Conservation (phyloP, 2,888 invertebrate species). For the Anthoptus insignis region DNA sequence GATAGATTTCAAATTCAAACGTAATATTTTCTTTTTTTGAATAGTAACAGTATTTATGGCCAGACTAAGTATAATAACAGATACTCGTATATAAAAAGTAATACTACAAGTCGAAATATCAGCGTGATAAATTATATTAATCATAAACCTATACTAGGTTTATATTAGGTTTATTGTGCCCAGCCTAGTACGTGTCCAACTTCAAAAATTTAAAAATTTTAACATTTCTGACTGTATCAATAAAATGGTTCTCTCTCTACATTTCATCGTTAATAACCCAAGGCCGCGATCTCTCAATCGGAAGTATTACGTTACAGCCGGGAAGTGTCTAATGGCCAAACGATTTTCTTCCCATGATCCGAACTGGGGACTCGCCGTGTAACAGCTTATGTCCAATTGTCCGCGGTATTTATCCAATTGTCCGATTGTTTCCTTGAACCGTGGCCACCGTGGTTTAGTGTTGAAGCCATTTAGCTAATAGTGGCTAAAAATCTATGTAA, state of each 20-base stretch:
- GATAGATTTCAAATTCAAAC: constrained; percentile 96
- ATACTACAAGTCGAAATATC: no score
- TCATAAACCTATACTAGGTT: no score
- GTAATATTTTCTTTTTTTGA: no score
- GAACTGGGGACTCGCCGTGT: constrained; percentile 26
- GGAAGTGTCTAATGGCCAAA: constrained; percentile 32
- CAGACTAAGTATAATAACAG: no score
- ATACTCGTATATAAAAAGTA: no score
- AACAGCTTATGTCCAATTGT: constrained; percentile 56
- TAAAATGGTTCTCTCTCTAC: not conserved
- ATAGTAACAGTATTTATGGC: no score
- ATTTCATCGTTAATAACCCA: constrained; percentile 4
- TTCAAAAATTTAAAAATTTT: no score
- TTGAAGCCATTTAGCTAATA: constrained; percentile 25
- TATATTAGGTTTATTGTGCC: no score
- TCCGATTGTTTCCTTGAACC: constrained; percentile 65
- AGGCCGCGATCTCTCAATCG: constrained; percentile 21
- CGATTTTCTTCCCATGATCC: constrained; percentile 38
- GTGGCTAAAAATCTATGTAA: no score
- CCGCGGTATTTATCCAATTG: constrained; percentile 68
- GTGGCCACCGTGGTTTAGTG: constrained; percentile 43
- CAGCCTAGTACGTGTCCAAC: no score
- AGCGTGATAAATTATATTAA: no score
- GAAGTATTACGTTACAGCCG: constrained; percentile 28
- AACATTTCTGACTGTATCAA: no score